Conservation (phyloP, 2,113 vertebrate genomes). For the Leucosticte australis region DNA sequence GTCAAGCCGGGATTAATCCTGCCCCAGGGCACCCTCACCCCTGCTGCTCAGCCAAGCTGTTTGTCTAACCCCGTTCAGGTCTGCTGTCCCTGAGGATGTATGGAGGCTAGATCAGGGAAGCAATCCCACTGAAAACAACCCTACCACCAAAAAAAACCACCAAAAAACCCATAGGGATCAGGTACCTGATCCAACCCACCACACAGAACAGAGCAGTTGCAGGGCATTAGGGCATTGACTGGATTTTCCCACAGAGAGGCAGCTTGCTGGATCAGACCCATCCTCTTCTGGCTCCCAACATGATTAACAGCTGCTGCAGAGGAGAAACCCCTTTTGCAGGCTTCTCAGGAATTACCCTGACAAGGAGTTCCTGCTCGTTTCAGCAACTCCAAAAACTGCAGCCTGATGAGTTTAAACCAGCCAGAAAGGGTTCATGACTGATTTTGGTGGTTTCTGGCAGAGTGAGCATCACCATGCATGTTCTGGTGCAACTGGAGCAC, state of each 20-base stretch:
- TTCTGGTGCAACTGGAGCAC: not conserved
- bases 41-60: constrained; percentile 26
- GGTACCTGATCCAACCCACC: not conserved
- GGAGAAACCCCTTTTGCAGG: not conserved
- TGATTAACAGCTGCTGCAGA: not conserved
- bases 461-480: not conserved
- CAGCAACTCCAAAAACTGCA: not conserved
- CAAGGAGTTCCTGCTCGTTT: not conserved
- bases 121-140: not conserved
- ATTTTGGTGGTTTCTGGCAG: not conserved
- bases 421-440: not conserved
- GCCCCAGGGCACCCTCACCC: not conserved
- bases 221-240: not conserved
- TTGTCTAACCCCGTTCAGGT: constrained; percentile 38
- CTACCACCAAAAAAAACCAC: not conserved
- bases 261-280: not conserved
- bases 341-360: not conserved
- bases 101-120: not conserved
- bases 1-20: constrained; percentile 12
- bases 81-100: not conserved
- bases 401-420: not conserved
- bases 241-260: not conserved
- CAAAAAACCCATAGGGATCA: not conserved
- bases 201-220: rapidly evolving
- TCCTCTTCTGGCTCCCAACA: not conserved